Percentiles rank a stretch among this genome's conserved stretches.
These are phyloP conservation scores for Stercorarius parasiticus DNA, from an alignment of 2,113 vertebrate genomes.

Conservation along the genomic window DNA sequence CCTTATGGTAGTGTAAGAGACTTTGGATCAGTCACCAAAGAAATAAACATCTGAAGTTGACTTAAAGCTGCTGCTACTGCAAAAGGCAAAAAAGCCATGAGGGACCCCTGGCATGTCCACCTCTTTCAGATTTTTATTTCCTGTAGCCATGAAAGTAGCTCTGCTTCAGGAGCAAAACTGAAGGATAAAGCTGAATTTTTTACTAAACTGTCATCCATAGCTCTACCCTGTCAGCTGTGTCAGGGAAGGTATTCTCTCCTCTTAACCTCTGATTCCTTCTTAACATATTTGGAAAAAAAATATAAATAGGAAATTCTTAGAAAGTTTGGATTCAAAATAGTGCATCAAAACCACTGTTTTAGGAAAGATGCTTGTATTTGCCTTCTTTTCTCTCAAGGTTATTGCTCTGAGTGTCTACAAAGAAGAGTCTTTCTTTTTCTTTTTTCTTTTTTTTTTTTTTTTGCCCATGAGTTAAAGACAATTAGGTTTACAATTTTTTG, in stretches of 20 bases:
- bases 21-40: slow-evolving; percentile 14
- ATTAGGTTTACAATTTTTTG: not conserved
- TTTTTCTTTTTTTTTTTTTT: not conserved
- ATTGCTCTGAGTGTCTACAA: not conserved
- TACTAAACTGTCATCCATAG: not conserved
- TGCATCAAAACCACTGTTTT: not conserved
- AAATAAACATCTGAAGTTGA: slow-evolving; percentile 53
- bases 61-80: slow-evolving; percentile 16
- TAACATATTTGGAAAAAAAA: not conserved
- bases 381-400: not conserved
- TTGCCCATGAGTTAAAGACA: fast-evolving
- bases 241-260: not conserved
- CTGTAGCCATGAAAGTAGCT: not conserved
- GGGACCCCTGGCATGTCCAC: not conserved
- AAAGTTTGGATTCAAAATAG: not conserved
- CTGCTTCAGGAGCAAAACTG: not conserved
- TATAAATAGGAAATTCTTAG: not conserved
- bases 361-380: not conserved
- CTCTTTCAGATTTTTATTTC: not conserved
- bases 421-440: not conserved
- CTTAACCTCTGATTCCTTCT: not conserved
- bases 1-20: slow-evolving; percentile 7
- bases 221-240: not conserved
- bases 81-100: not conserved
- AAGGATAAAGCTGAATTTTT: not conserved